A percentile compares a stretch with the other conserved stretches of the same genome.
phyloP scores from a whole-genome alignment of 2,888 invertebrate species.

The Diachrysia chrysitis region DNA sequence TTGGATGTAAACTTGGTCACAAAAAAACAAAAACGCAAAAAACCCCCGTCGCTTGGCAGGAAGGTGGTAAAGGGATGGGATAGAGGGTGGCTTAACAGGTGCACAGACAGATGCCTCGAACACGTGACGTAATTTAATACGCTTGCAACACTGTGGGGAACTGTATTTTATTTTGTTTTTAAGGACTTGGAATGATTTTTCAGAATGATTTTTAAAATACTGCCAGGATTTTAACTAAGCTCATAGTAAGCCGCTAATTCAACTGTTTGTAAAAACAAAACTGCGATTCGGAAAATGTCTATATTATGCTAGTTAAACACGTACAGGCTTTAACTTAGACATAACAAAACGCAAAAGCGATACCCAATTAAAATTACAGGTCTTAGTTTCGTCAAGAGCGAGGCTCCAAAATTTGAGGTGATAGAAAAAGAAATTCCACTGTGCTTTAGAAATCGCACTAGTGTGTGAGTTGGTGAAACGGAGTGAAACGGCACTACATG shows the following conservation, averaged over 20 bases:
- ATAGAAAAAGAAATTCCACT: constrained; percentile 75
- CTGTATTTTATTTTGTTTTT: constrained; percentile 2
- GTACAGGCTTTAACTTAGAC: constrained; percentile 1
- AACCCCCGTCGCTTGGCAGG: constrained; percentile 25
- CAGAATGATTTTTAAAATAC: neutral
- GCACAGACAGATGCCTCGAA: constrained; percentile 68
- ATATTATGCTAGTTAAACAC: neutral
- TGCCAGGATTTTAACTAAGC: neutral
- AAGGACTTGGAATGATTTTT: neutral
- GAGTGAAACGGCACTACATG: constrained; percentile 82
- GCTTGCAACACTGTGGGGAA: constrained; percentile 26
- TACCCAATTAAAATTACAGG: constrained; percentile 4
- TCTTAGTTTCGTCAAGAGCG: constrained; percentile 41
- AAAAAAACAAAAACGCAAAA: too few relatives aligned
- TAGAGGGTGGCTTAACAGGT: constrained; percentile 56
- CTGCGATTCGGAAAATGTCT: neutral
- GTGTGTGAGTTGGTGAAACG: constrained; percentile 76
- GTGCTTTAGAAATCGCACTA: constrained; percentile 78
- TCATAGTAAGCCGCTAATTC: neutral
- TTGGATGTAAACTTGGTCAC: constrained; percentile 13
- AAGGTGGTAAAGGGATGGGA: constrained; percentile 34
- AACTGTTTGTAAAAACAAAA: constrained; percentile 3
- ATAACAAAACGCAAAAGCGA: neutral
- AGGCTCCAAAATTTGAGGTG: constrained; percentile 56
- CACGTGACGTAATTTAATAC: constrained; percentile 58